Evolutionary conservation across 2,113 vertebrate species (phyloP).

Genomic region (Alosa alosa): DNA sequence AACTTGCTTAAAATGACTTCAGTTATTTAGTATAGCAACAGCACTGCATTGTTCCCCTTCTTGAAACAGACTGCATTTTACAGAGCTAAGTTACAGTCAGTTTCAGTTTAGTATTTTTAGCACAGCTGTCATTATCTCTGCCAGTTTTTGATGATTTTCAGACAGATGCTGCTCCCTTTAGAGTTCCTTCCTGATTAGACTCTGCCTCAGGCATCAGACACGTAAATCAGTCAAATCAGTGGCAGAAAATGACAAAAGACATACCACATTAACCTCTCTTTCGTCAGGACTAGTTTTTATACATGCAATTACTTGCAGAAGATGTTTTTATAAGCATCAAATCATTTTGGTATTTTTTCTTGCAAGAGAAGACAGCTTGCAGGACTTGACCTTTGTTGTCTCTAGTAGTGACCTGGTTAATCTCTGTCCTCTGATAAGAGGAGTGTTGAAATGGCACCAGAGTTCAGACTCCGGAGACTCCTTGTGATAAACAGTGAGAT

Average conservation of each 20-base stretch:
- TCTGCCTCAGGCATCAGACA: background rate
- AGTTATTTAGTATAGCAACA: too few relatives aligned
- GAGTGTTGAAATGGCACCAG: background rate
- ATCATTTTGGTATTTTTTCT: background rate
- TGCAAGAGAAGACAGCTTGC: background rate
- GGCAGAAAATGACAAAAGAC: too few relatives aligned
- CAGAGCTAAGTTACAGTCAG: background rate
- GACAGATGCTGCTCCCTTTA: background rate
- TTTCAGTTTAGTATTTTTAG: background rate
- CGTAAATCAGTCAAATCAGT: too few relatives aligned
- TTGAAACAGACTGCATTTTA: background rate
- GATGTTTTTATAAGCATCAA: background rate
- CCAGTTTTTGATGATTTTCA: background rate
- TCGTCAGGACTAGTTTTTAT: background rate
- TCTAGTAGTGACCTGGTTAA: background rate
- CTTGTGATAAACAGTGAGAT: background rate
- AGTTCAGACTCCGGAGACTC: background rate
- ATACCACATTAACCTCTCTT: too few relatives aligned
- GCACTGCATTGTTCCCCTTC: background rate
- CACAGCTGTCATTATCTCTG: background rate
- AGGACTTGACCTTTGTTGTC: background rate
- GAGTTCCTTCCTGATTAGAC: background rate
- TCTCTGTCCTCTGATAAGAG: background rate
- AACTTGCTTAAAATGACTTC: background rate
- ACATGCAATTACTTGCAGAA: background rate